Base-by-base conservation (phyloP, 2,113 vertebrate genomes). In the Peromyscus polionotus region DNA sequence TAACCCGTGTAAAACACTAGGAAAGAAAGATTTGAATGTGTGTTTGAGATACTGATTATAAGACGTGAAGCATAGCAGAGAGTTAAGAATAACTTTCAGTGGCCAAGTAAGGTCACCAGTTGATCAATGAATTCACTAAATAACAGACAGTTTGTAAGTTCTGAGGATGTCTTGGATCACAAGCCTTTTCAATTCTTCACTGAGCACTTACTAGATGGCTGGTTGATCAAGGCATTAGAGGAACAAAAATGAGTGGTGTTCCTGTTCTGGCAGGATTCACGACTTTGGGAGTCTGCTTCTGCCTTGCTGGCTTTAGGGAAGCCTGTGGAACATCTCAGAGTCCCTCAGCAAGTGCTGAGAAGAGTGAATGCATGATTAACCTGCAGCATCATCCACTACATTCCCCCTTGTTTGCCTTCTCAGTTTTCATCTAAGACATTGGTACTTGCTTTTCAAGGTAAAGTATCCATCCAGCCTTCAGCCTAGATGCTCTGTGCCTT, bases 361-460 rank as follows among this genome's bases (percentile, higher is more conserved):
- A 22, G 54, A 4, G 19, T 28, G 70, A 1, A 0, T 31, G 10
- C 8, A 16, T 1, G 11, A 6, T 48, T 75, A 63, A 45, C 24
- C 80, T 88, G 20, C 24, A 91, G 63, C 26, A 51, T 54, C 9
- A 16, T 33, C 33, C 14, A 7, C 9, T 36, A 17, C 10, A n/a
- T 88, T 93, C 16, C 17, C 1, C 33, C 48, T 89, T 7, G 2
- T 28, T 36, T 79, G 80, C 51, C n/a, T n/a, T 54, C 19, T 91
- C 31, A 92, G 65, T 76, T 90, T 87, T 94, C 39, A 57, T 42
- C 42, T 68, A 57, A 48, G 24, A 79, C 39, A 90, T 33, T 7
- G 12, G 31, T 3, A n/a, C 84, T 94, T 94, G 42, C 16, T 88
- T 70, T 57, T 22, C 12, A 85, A 87, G 28, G 31, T 14, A 61